phyloP scores from a whole-genome alignment of 2,888 invertebrate species.

The Tiliacea citrago region DNA sequence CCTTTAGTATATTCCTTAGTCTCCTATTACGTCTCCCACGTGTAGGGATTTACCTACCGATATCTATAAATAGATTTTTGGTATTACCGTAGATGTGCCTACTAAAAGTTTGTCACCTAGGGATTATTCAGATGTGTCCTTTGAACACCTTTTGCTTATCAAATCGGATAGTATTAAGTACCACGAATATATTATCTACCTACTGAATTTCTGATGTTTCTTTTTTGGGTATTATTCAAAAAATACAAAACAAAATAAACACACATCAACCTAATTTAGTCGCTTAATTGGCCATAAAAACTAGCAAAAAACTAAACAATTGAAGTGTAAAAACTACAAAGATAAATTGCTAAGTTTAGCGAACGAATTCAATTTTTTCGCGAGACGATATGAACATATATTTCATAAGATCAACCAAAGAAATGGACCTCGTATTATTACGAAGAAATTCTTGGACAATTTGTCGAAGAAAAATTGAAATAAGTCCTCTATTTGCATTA shows the following conservation, averaged over 20 bases:
- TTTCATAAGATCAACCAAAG: slow-evolving; percentile 42
- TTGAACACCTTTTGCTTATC: not conserved
- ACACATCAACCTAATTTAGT: slow-evolving; percentile 1
- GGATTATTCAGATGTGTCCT: not conserved
- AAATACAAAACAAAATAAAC: not conserved
- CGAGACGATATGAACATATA: slow-evolving; percentile 16
- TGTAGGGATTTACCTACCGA: slow-evolving; percentile 4
- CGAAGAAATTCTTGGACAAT: slow-evolving; percentile 44
- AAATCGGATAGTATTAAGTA: not conserved
- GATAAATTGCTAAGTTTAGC: slow-evolving; percentile 13
- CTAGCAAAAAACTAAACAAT: not conserved
- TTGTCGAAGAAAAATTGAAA: slow-evolving; percentile 65
- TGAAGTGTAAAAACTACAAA: not conserved
- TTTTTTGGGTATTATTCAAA: not conserved
- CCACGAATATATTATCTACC: not conserved
- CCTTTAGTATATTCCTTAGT: not conserved
- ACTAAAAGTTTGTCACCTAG: not conserved
- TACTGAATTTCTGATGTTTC: not conserved
- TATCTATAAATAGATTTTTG: slow-evolving; percentile 5
- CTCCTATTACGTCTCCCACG: slow-evolving; percentile 12
- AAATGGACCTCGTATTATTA: slow-evolving; percentile 34
- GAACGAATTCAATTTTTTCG: slow-evolving; percentile 35
- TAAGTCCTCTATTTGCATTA: slow-evolving; percentile 70
- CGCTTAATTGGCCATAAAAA: not conserved
- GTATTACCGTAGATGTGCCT: not conserved